Conservation (phyloP, 2,888 invertebrate species). For the Chrysina gloriosa region DNA sequence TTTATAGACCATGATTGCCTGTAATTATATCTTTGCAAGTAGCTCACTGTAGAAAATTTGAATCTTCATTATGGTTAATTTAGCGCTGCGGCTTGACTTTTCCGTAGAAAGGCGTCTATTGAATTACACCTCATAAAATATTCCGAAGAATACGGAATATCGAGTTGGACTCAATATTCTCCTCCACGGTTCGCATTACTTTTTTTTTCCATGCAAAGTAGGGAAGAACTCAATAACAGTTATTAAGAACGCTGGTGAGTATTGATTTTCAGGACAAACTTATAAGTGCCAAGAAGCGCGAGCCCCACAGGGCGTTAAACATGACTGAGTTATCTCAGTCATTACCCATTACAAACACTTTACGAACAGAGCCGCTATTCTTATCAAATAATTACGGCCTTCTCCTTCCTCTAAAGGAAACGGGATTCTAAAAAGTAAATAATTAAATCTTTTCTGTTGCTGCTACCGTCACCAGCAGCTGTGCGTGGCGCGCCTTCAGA, state of each 20-base stretch:
- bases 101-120: not conserved
- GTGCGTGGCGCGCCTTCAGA: conserved; percentile 47
- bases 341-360: conserved; percentile 54
- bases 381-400: conserved; percentile 54
- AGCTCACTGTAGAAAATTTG: not conserved
- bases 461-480: conserved; percentile 50
- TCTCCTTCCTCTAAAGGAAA: conserved; percentile 47
- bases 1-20: not conserved
- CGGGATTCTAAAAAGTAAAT: conserved; percentile 49
- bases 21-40: not conserved
- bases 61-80: conserved; percentile 25
- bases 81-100: not conserved
- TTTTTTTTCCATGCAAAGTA: conserved; percentile 13
- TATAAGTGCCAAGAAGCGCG: conserved; percentile 30
- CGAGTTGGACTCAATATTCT: not conserved
- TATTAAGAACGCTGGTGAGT: conserved; percentile 32
- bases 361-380: conserved; percentile 52
- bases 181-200: conserved; percentile 4
- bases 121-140: conserved; percentile 26
- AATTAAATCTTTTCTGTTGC: conserved; percentile 52
- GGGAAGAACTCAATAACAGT: conserved; percentile 26
- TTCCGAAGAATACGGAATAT: not conserved
- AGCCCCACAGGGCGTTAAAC: conserved; percentile 47
- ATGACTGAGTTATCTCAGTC: conserved; percentile 50
- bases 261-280: conserved; percentile 36